A percentile compares a stretch with the other conserved stretches of the same genome.
Evolutionary conservation across 2,888 invertebrate species (phyloP).

Genomic region (Mythimna impura): DNA sequence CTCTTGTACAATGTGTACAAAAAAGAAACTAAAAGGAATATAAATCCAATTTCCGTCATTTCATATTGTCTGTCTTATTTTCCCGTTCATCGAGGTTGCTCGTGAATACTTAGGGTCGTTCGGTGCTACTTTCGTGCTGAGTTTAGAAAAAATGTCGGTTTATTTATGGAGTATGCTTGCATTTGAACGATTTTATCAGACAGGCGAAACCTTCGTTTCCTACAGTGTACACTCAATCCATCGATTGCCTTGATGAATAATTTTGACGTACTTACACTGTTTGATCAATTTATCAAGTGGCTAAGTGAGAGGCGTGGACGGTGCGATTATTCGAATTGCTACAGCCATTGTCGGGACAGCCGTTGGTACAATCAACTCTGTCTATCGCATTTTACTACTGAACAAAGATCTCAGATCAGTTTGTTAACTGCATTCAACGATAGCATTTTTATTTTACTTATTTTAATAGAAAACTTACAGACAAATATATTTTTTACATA

Average conservation of each 20-base stretch:
- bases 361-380: neutral
- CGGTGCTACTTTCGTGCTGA: slow-evolving; percentile 44
- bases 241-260: slow-evolving; percentile 29
- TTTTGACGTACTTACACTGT: slow-evolving; percentile 16
- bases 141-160: slow-evolving; percentile 49
- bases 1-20: slow-evolving; percentile 42
- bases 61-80: slow-evolving; percentile 56
- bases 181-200: slow-evolving; percentile 57
- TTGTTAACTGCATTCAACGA: neutral
- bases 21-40: slow-evolving; percentile 59
- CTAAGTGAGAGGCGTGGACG: neutral
- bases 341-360: neutral
- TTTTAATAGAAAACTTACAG: too few species aligned
- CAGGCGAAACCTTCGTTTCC: slow-evolving; percentile 40
- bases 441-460: neutral
- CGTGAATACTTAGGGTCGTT: slow-evolving; percentile 51
- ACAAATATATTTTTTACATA: too few species aligned
- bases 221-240: slow-evolving; percentile 40
- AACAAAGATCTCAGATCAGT: neutral
- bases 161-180: slow-evolving; percentile 52
- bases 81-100: slow-evolving; percentile 54
- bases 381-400: neutral
- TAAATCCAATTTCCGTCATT: slow-evolving; percentile 59
- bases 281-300: slow-evolving; percentile 29
- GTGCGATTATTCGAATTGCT: neutral